A percentile compares a stretch with the other conserved stretches of the same genome.
Conservation (phyloP, 2,113 vertebrate species). For the Neolamprologus longior region DNA sequence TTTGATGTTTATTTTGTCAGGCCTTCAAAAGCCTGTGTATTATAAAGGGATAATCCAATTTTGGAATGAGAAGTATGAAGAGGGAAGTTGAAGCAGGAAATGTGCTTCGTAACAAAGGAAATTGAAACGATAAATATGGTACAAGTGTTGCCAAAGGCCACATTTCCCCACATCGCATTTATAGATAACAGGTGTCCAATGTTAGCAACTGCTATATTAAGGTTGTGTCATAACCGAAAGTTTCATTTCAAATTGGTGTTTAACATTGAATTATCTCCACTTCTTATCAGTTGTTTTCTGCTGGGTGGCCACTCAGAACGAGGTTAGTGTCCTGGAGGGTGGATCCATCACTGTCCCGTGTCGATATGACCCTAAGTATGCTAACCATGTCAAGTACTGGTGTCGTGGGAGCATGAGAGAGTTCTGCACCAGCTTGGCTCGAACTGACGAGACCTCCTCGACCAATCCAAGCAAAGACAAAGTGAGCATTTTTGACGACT, state of each 20-base stretch:
- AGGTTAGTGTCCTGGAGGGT: conserved; percentile 55
- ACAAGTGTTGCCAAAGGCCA: neutral
- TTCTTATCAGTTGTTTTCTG: conserved; percentile 33
- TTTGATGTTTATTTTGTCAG: conserved; percentile 35
- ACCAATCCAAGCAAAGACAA: neutral
- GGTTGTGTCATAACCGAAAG: neutral
- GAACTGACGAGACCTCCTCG: conserved; percentile 26
- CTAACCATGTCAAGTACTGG: conserved; percentile 69
- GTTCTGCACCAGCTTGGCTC: conserved; percentile 23
- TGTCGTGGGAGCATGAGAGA: conserved; percentile 50
- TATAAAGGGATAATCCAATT: conserved; percentile 11
- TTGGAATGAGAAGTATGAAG: neutral
- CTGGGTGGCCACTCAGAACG: conserved; percentile 23
- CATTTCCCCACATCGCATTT: neutral
- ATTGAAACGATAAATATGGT: neutral
- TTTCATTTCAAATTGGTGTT: neutral
- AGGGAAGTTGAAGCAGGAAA: neutral
- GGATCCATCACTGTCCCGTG: conserved; percentile 53
- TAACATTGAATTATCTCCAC: neutral
- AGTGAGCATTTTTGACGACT: conserved; percentile 60
- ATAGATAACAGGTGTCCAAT: neutral
- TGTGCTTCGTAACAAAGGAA: neutral
- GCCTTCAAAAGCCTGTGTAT: conserved; percentile 19
- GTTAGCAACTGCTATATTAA: neutral
- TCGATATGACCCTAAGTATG: conserved; percentile 47